Conservation (phyloP, 2,113 vertebrate genomes). For the Emberiza fucata region DNA sequence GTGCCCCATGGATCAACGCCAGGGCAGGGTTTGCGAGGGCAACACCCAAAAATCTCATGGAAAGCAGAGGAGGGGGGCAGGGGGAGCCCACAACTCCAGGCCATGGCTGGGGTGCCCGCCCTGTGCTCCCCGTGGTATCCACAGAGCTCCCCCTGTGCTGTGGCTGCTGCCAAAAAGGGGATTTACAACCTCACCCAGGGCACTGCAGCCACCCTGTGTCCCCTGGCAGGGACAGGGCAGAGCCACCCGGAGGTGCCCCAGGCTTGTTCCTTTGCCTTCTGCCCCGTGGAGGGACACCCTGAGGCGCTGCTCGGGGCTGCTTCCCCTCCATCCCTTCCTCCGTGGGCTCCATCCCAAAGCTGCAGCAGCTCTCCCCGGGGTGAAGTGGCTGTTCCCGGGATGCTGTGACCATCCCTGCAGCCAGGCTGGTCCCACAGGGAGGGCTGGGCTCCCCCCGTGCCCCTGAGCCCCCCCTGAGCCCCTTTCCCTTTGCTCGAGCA, state of each 20-base stretch:
- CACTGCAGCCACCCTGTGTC: fast-evolving
- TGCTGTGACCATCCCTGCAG: fast-evolving
- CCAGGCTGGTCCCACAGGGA: fast-evolving
- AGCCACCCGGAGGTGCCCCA: fast-evolving
- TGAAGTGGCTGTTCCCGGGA: fast-evolving
- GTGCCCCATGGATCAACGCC: fast-evolving
- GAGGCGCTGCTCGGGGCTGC: fast-evolving
- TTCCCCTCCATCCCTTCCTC: background rate
- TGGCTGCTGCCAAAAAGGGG: background rate
- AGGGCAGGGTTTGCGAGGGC: background rate
- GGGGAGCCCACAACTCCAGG: background rate
- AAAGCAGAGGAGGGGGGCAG: background rate
- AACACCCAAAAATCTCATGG: background rate
- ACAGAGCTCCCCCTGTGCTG: background rate
- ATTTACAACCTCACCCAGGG: background rate
- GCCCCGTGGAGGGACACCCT: fast-evolving
- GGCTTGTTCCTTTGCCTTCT: background rate
- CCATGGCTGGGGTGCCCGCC: fast-evolving
- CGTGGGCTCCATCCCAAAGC: fast-evolving
- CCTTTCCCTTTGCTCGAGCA: background rate
- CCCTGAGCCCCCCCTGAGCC: background rate
- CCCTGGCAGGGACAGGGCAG: background rate
- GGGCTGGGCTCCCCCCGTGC: too few relatives aligned
- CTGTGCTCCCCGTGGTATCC: fast-evolving
- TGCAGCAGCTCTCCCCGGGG: background rate